These are phyloP conservation scores for Dasypogon diadema DNA, from an alignment of 2,888 invertebrate species.

Conservation along the genomic window DNA sequence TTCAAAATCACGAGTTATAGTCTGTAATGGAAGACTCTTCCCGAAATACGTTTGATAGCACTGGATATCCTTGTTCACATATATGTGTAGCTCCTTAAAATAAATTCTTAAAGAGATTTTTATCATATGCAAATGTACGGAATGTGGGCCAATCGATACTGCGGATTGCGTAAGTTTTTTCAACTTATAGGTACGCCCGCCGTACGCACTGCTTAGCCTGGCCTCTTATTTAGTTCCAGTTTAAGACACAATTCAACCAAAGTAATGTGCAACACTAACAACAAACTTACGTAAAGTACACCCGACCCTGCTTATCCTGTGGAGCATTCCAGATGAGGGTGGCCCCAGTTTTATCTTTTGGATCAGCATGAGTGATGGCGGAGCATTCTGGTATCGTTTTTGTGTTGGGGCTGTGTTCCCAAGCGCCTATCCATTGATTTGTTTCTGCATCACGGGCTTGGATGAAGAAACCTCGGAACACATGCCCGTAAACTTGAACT, in stretches of 20 bases:
- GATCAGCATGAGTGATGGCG: conserved; percentile 83
- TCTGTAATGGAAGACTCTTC: no score
- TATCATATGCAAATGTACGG: neutral
- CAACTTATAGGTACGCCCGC: neutral
- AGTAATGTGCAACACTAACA: neutral
- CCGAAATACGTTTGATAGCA: no score
- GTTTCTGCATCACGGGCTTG: conserved; percentile 81
- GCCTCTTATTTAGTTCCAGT: neutral
- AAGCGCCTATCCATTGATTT: conserved; percentile 81
- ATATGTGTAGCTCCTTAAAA: neutral
- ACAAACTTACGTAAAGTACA: conserved; percentile 83
- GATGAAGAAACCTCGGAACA: conserved; percentile 86
- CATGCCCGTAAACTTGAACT: conserved; percentile 65
- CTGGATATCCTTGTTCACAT: no score
- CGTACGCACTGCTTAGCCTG: neutral
- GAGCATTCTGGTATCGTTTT: conserved; percentile 83
- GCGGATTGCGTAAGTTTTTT: conserved; percentile 15
- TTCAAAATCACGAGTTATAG: no score
- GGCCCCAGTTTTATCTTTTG: conserved; percentile 79
- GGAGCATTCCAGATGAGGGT: conserved; percentile 83
- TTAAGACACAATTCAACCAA: neutral
- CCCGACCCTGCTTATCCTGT: conserved; percentile 74
- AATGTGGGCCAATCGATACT: conserved; percentile 13
- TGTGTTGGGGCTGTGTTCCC: conserved; percentile 80
- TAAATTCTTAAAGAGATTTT: neutral